Evolutionary conservation across 2,797 vertebrate species (phyloP).

Genomic region (Cirrhinus molitorella): DNA sequence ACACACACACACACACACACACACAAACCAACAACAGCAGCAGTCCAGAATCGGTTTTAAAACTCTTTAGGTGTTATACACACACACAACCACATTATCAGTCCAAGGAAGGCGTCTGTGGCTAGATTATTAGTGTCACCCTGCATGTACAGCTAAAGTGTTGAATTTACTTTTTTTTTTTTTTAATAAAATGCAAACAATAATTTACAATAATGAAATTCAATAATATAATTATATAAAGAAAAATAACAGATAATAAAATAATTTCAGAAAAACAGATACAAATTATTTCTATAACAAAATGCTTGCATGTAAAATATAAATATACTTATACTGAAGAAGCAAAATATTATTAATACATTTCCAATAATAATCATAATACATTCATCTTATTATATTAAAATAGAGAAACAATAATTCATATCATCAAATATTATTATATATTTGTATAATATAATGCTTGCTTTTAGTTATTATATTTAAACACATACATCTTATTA

Average conservation of each 20-base stretch:
- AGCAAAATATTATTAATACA: no score
- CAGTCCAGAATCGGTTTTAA: neutral
- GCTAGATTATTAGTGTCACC: conserved; percentile 40
- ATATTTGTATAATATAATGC: neutral
- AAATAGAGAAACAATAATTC: neutral
- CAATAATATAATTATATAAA: neutral
- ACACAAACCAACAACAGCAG: conserved; percentile 15
- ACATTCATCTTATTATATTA: neutral
- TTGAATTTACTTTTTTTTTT: conserved; percentile 3
- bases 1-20: conserved; percentile 24
- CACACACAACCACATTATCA: conserved; percentile 28
- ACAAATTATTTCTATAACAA: no score
- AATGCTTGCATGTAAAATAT: no score
- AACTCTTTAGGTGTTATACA: neutral
- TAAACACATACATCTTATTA: no score
- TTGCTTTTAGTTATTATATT: neutral
- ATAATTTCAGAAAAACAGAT: no score
- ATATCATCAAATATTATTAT: neutral
- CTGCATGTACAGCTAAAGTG: conserved; percentile 30
- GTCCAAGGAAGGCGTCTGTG: conserved; percentile 30
- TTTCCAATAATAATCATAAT: no score
- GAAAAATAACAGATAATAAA: neutral
- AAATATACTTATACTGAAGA: no score
- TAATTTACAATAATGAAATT: neutral
- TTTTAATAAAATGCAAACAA: neutral